Evolutionary conservation across 2,113 vertebrate genomes (phyloP), one percentile per base, ranked within the genome.

Genomic region (Nesoenas mayeri): DNA sequence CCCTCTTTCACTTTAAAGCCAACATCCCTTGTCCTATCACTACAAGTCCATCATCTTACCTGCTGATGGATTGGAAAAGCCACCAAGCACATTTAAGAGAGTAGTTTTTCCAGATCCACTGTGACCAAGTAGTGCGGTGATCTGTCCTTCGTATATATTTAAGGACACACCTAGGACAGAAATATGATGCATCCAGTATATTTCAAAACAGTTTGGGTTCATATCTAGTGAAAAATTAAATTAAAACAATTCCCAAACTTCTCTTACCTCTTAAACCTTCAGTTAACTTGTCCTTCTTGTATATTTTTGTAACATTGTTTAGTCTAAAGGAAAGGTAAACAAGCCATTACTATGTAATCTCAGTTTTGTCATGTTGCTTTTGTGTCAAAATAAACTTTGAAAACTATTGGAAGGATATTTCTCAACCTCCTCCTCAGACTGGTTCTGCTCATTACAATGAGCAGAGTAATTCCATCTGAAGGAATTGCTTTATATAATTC

Each of bases 71-170:
- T 97, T 97, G 90, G 98, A 98, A 96, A 99, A 98, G 13, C 98
- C 99, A 40, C 98, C 98, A 64, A 99, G 98, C 88, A 99, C 98
- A 44, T 99, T 98, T 56, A 99, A 97, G 14, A 99, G 97, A 4
- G 98, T 97, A 4, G 98, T 98, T 96, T 99, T 99, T 21, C 99
- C 99, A 26, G 98, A 98, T 6, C 98, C 98, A 26, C 98, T 99
- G 96, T 98, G 98, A 18, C 99, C 99, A 88, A 99, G 98, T 54
- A 99, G 93, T 3, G 98, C 99, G 1, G 99, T 99, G 83, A 99
- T 98, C 94, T 99, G 99, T 7, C 98, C 98, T 96, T 99, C 99
- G 3, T 99, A 99, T 32, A 99, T 96, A 91, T 97, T 98, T 67
- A 99, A 98, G 5, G 98, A 98, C 95, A 99, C 92, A 84, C 98